phyloP scores from a whole-genome alignment of 2,113 vertebrate genomes.

The Agapornis roseicollis region DNA sequence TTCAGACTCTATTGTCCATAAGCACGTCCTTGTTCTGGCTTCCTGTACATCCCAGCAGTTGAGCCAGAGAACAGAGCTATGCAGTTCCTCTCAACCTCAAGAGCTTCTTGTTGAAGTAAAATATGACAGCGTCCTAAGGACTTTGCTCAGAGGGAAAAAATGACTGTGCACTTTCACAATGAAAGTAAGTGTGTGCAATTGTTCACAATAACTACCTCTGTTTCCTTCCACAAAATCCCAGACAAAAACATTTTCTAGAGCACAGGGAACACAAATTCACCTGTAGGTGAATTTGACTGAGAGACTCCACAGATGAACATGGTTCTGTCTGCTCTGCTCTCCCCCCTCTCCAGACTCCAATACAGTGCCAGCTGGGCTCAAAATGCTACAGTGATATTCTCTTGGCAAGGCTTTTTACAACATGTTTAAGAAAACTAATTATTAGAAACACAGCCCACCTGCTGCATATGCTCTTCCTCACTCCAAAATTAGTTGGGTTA shows the following conservation, averaged over 20 bases:
- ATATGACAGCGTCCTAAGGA: background rate
- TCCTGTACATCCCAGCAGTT: background rate
- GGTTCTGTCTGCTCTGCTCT: background rate
- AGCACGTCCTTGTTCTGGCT: background rate
- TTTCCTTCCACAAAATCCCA: background rate
- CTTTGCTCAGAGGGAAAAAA: background rate
- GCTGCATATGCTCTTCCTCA: slow-evolving; percentile 23
- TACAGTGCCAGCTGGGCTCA: slow-evolving; percentile 40
- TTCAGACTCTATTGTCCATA: background rate
- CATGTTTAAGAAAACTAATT: slow-evolving; percentile 47
- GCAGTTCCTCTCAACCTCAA: background rate
- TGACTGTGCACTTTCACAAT: background rate
- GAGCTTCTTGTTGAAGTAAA: background rate
- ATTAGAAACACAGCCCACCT: slow-evolving; percentile 58
- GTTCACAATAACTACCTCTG: background rate
- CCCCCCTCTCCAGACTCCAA: background rate
- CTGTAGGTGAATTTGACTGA: background rate
- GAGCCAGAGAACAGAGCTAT: background rate
- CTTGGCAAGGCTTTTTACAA: slow-evolving; percentile 28
- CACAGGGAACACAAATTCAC: background rate
- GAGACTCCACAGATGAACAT: background rate
- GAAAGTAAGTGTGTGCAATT: background rate
- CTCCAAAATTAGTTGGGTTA: slow-evolving; percentile 38
- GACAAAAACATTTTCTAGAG: background rate
- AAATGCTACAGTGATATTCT: slow-evolving; percentile 35